Conservation (phyloP, 2,797 vertebrate genomes). For the Astyanax mexicanus region DNA sequence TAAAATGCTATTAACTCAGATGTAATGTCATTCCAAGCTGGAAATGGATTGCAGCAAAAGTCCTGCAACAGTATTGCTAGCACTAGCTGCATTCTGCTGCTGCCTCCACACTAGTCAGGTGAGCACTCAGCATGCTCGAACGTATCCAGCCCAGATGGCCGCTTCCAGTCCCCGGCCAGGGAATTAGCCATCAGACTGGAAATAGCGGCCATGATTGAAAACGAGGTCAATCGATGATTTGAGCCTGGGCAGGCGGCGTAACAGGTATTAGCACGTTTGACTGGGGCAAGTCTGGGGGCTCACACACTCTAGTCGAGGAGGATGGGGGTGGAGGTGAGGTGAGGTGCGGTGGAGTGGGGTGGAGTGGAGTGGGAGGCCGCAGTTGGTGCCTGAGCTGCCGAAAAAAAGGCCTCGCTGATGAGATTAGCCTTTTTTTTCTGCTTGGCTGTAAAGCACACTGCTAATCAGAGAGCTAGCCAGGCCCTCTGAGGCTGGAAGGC, state of each 20-base stretch:
- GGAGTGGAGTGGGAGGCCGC: conserved; percentile 57
- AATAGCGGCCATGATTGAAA: conserved; percentile 84
- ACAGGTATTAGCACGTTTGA: conserved; percentile 78
- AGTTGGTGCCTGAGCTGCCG: conserved; percentile 83
- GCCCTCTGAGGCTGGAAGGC: conserved; percentile 64
- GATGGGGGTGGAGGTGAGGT: conserved; percentile 30
- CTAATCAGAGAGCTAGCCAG: conserved; percentile 88
- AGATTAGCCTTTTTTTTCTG: conserved; percentile 81
- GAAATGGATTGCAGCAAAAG: no score
- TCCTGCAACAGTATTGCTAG: no score
- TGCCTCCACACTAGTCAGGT: conserved; percentile 73
- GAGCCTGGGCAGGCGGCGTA: conserved; percentile 75
- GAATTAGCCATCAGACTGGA: conserved; percentile 81
- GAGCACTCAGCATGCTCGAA: conserved; percentile 77
- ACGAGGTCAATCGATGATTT: conserved; percentile 87
- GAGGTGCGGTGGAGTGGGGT: conserved; percentile 25
- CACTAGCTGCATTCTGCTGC: conserved; percentile 36
- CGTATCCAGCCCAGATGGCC: conserved; percentile 79
- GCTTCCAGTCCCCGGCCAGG: conserved; percentile 76
- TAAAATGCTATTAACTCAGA: no score
- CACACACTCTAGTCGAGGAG: conserved; percentile 52
- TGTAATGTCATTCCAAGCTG: no score
- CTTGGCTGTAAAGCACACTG: conserved; percentile 86
- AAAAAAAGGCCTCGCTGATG: conserved; percentile 86
- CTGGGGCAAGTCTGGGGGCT: conserved; percentile 64